Base-by-base conservation (phyloP, 2,888 invertebrate species). In the Torymus auratus region DNA sequence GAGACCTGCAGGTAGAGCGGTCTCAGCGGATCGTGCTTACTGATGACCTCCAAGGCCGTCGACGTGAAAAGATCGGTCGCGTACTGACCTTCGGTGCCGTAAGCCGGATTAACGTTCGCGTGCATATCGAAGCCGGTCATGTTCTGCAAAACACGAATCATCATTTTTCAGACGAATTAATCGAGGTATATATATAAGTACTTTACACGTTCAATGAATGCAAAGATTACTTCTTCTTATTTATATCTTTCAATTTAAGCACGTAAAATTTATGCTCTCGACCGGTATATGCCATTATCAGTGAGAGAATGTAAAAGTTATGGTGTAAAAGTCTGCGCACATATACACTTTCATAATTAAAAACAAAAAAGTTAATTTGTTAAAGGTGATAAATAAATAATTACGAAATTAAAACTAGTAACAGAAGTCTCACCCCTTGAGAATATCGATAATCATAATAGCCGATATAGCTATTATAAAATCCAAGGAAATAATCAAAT, bases 401-500 rank as follows among this genome's bases (percentile, higher is more conserved):
- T 65, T 13, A 50, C 2, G 52, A n/a, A 17, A 20, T 23, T 0
- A 23, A 15, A 72, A 14, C 0, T 7, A n/a, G 65, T 62, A 61
- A 41, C 53, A 55, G 5, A 2, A 52, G 55, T 85, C 85, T 85
- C 77, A 87, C 86, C 60, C 91, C 91, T 87, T 92, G 92, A n/a
- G 91, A 86, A 13, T 93, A 91, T 28, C 92, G 93, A 83, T 95
- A 94, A 85, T 95, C 94, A 87, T 94, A 96, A 88, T 98, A 98
- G 88, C 97, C 97, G 78, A 96, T 94, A 84, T 93, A 94, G 5
- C 96, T 97, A 79, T 96, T 95, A 92, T 96, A 95, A 88, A 96
- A 97, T 1, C 98, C 98, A 87, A 94, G 95, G 89, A 97, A 96
- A 11, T 93, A 93, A 86, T 96, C 95, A 88, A 96, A 98, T 1